Percentiles rank a stretch among this genome's conserved stretches.
phyloP scores from a whole-genome alignment of 2,797 vertebrate genomes.

The Synaphobranchus kaupii region DNA sequence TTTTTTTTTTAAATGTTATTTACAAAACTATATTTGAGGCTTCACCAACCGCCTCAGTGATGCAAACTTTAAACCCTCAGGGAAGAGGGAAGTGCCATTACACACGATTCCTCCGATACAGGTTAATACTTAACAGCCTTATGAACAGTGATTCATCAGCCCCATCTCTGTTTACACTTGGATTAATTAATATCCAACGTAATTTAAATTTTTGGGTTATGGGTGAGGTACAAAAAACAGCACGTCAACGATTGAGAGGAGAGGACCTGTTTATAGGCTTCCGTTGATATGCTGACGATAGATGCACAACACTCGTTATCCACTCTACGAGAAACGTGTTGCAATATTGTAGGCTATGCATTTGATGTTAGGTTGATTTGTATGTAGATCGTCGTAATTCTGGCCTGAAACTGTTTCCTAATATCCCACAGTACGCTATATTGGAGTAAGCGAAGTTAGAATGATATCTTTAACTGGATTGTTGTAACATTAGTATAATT shows the following conservation, averaged over 20 bases:
- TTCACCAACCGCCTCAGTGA: not conserved
- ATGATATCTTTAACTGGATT: not conserved
- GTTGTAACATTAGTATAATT: not conserved
- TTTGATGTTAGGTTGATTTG: not conserved
- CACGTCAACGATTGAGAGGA: not conserved
- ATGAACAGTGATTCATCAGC: not conserved
- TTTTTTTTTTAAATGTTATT: not conserved
- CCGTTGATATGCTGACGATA: no score
- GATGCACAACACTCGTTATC: no score
- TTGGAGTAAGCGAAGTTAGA: not conserved
- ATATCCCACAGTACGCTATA: not conserved
- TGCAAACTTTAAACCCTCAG: not conserved
- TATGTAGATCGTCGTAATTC: not conserved
- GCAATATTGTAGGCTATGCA: not conserved
- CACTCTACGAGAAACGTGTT: not conserved
- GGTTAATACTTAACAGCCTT: not conserved
- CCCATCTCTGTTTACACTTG: not conserved
- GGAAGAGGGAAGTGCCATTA: not conserved
- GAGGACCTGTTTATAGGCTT: no score
- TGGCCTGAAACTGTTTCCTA: not conserved
- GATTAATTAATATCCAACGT: not conserved
- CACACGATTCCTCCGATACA: not conserved
- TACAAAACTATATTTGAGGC: not conserved
- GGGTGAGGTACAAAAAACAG: not conserved
- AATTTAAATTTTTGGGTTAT: not conserved